Evolutionary conservation across 2,797 vertebrate species (phyloP), one percentile per base, ranked within the genome.

Genomic region (Epinephelus malabaricus): DNA sequence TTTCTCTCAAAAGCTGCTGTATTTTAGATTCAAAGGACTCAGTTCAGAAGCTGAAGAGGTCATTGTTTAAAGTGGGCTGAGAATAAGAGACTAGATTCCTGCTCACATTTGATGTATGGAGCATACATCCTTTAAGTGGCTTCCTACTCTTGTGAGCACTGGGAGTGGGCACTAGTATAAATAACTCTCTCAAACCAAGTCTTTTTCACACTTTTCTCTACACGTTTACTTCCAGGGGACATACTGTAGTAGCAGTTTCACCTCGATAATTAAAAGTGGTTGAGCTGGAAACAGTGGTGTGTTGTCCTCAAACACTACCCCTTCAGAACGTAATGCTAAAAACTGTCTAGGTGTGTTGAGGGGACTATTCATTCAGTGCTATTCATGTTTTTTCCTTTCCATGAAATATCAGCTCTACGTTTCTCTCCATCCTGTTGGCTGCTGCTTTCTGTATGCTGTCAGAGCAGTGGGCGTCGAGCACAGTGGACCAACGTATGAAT

Each of bases 401-500:
- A 60, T 92, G 83, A 88, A 91, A 80, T 75, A 86, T 88, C 85
- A 74, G 84, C 56, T 81, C 62, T 15, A 38, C 13, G 43, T 79
- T 72, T 78, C 76, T 54, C 85, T 84, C 83, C 83, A 45, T 89
- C 84, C 88, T 75, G 73, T 73, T 89, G 92, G 91, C 89, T 23
- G 79, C 83, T 65, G 82, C 78, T 34, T 38, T 67, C 77, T 79
- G 88, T 59, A 68, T 82, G 87, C 72, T 75, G 84, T 90, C 83
- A 88, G 86, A 83, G 72, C 76, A 27, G 87, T 90, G 87, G 90
- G 89, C 80, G 90, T 92, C 8, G 43, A 83, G 76, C 62, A 73
- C 18, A 74, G 59, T 25, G 65, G 73, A 84, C n/a, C 15, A 46
- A 30, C 18, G 27, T 23, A 94, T 95, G 94, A 95, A 95, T 95